Evolutionary conservation across 2,113 vertebrate species (phyloP).

Genomic region (Carlito syrichta): DNA sequence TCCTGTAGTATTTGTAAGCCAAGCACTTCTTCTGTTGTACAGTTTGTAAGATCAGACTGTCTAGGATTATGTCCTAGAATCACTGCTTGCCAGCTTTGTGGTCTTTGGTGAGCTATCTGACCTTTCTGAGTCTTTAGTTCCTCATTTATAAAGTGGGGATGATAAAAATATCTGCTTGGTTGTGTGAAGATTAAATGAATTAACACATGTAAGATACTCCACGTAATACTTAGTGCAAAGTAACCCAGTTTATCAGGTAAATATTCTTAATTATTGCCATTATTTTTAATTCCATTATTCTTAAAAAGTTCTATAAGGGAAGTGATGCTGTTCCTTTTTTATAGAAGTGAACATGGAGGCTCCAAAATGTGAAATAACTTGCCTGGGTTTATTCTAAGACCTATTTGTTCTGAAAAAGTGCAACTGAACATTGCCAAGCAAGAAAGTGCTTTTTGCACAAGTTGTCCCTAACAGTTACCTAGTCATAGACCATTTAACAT

Average conservation of each 20-base stretch:
- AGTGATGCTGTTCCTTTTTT: not conserved
- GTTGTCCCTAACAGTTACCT: not conserved
- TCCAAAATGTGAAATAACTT: slow-evolving; percentile 19
- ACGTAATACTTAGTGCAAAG: not conserved
- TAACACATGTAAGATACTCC: not conserved
- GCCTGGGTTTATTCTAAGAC: not conserved
- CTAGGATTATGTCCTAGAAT: not conserved
- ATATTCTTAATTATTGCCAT: too few species aligned
- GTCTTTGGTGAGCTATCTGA: not conserved
- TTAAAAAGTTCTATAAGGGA: not conserved
- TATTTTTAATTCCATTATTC: slow-evolving; percentile 8
- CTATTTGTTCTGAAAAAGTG: slow-evolving; percentile 32
- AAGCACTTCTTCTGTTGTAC: not conserved
- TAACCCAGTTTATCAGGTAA: not conserved
- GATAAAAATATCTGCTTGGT: not conserved
- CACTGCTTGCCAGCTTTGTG: not conserved
- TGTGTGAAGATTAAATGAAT: not conserved
- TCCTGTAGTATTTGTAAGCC: not conserved
- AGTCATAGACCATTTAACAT: not conserved
- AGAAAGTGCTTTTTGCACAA: not conserved
- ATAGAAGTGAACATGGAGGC: not conserved
- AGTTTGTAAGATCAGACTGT: not conserved
- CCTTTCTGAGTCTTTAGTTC: not conserved
- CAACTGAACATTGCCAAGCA: not conserved
- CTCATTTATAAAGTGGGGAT: not conserved